These are phyloP conservation scores for Micromys minutus DNA, from an alignment of 2,113 vertebrate species.

Conservation along the genomic window DNA sequence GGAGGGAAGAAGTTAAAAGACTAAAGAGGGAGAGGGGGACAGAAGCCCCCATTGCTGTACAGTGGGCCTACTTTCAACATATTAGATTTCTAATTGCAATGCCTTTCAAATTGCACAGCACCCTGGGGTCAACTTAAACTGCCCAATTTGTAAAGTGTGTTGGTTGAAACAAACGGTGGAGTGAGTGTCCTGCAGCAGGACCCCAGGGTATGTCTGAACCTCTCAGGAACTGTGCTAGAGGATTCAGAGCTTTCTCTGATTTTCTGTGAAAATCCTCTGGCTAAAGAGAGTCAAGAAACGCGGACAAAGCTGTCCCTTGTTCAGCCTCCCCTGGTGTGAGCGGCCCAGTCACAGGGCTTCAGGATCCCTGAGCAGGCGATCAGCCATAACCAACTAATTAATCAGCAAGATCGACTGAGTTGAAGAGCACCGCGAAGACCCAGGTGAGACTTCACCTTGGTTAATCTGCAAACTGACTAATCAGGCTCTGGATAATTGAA, in stretches of 20 bases:
- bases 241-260: rapidly evolving
- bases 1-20: not conserved
- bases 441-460: constrained; percentile 48
- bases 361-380: not conserved
- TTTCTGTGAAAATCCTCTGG: not conserved
- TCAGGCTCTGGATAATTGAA: constrained; percentile 41
- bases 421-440: not conserved
- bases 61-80: not conserved
- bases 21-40: not conserved
- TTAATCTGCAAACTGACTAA: constrained; percentile 72
- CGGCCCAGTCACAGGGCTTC: not conserved
- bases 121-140: not conserved
- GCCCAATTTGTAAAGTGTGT: not conserved
- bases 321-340: not conserved
- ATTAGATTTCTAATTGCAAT: not conserved
- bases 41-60: not conserved
- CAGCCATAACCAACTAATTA: constrained; percentile 27
- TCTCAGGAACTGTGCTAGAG: not conserved
- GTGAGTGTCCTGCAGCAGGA: not conserved
- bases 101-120: not conserved
- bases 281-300: not conserved
- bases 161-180: not conserved
- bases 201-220: not conserved
- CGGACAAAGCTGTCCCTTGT: not conserved
- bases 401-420: not conserved